Base-by-base conservation (phyloP, 2,888 invertebrate species). In the Tortricodes alternella region DNA sequence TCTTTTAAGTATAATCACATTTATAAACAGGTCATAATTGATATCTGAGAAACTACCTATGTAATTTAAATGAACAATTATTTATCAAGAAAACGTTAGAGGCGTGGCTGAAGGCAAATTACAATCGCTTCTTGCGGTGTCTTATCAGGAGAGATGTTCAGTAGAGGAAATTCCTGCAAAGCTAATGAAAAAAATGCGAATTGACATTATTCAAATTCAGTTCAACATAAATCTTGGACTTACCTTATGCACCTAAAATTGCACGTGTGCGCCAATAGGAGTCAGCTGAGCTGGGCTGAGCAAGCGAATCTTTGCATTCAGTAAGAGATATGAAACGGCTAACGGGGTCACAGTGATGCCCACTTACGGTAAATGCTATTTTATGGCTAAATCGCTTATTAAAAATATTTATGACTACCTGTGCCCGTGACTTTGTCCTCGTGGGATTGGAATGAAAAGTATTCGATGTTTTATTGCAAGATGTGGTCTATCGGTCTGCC, bases 271-370 rank as follows among this genome's bases (percentile, higher is more conserved):
- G 60, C 55, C 59, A 58, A 61, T 48, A 60, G 61, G 46, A 62
- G 58, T 60, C 60, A 60, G 56, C 63, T 58, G 50, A 64, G 64
- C 59, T 60, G 63, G 67, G 76, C 78, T 74, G 74, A 70, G 73
- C 75, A 79, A 78, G 80, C 81, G 81, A 80, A 80, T 81, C 78
- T 82, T 75, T 71, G 74, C 74, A 78, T 80, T 80, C 78, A 74
- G 66, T 63, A 63, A 65, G 67, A 77, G 77, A 83, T 84, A 84
- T 83, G 81, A 80, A 80, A 74, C 60, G 64, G 66, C 66, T 69
- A 67, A 71, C 71, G 65, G 65, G 66, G 69, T 65, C 71, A 74
- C 76, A 76, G 76, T 76, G 75, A 76, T 73, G 68, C 63, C 62
- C 67, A 62, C 67, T 63, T 64, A 65, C 62, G 13, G 13, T 67